Base-by-base conservation (phyloP, 2,888 invertebrate species). In the Idaea aversata region DNA sequence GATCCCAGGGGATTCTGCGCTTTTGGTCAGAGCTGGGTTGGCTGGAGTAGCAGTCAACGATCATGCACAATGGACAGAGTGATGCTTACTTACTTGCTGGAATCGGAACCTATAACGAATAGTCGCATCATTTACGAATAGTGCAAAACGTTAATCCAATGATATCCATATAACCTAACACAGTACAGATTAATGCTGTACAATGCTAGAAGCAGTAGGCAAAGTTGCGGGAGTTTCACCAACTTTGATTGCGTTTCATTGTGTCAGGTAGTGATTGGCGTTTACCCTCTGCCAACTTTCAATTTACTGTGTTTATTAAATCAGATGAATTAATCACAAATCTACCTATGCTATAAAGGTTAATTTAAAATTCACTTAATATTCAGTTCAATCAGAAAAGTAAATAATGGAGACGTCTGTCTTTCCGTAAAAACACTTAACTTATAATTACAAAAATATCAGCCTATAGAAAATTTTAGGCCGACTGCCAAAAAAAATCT, bases 181-280 rank as follows among this genome's bases (percentile, higher is more conserved):
- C 47, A 47, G 47, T 47, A 47, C 47, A 47, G 47, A 65, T 67
- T 74, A 72, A 65, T 64, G 70, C 65, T 74, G 77, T 78, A 84
- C 80, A 78, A 76, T 77, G 73, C 78, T 71, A 72, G 75, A 68
- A 68, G 70, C 65, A 70, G 68, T 70, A 70, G 68, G 75, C 67
- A 69, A 73, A 74, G 76, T 73, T 70, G 73, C 74, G 71, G 67
- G 75, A 79, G 81, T 82, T 81, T 73, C 72, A 69, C 77, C 70
- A 83, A 84, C 77, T 85, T 84, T 78, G 80, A 84, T 86, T 83
- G 81, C 79, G 73, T 78, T 79, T 75, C 75, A 81, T 81, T 85
- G 78, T 79, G 75, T 59, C 16, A 16, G 16, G 15, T 59, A 59
- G 58, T 59, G 58, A 59, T 59, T 47, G 47, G 47, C 47, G 47